Percentiles rank a stretch among this genome's conserved stretches.
Evolutionary conservation across 2,113 vertebrate genomes (phyloP).

Genomic region (Ramphastos sulfuratus): DNA sequence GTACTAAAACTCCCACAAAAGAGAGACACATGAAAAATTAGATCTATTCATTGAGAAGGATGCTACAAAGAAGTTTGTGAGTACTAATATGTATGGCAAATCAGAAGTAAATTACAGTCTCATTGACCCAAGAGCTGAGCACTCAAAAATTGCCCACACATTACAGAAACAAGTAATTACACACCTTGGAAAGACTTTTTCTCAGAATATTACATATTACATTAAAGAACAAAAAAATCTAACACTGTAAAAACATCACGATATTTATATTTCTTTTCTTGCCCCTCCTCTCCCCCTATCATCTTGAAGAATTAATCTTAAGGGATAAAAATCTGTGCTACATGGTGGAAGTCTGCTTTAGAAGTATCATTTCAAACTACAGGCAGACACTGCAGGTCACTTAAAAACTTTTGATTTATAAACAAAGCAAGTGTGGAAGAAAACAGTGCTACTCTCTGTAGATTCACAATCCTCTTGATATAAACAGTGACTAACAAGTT

Average conservation of each 20-base stretch:
- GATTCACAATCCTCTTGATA: constrained; percentile 79
- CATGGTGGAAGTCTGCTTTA: constrained; percentile 30
- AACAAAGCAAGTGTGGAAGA: constrained; percentile 77
- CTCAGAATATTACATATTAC: background rate
- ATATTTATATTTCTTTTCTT: background rate
- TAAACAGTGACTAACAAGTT: constrained; percentile 91
- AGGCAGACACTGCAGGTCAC: constrained; percentile 67
- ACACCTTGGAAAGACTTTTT: background rate
- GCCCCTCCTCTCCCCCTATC: background rate
- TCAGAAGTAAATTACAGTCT: background rate
- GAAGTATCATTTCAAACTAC: constrained; percentile 65
- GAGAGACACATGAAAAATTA: background rate
- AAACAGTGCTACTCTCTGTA: constrained; percentile 78
- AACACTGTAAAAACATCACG: background rate
- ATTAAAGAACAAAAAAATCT: background rate
- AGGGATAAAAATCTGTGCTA: constrained; percentile 41
- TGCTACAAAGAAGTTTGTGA: background rate
- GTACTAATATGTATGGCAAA: background rate
- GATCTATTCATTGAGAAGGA: background rate
- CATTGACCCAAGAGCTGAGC: background rate
- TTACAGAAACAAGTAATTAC: background rate
- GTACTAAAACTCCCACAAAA: background rate
- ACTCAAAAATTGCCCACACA: background rate
- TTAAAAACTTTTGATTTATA: constrained; percentile 79
- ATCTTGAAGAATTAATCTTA: constrained; percentile 29